phyloP scores from a whole-genome alignment of 2,113 vertebrate genomes.

The Syngnathoides biaculeatus region DNA sequence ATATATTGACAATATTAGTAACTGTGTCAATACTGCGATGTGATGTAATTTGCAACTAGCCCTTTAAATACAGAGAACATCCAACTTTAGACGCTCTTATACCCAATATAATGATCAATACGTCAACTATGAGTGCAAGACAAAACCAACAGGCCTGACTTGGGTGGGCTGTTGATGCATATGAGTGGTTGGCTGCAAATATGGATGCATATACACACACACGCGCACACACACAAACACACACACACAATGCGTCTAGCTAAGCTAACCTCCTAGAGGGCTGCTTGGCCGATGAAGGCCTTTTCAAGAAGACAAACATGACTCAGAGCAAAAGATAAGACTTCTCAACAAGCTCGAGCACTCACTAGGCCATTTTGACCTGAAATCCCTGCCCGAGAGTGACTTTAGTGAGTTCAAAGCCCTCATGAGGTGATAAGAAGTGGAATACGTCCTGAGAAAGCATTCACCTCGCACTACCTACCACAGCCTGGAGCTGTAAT shows the following conservation, averaged over 20 bases:
- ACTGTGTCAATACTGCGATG: too few species aligned
- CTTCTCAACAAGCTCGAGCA: conserved; percentile 3
- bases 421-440: conserved; percentile 10
- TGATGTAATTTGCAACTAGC: too few species aligned
- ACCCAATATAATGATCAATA: too few species aligned
- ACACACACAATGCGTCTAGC: neutral
- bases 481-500: conserved; percentile 48
- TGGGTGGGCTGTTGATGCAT: too few species aligned
- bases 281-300: neutral
- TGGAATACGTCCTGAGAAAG: conserved; percentile 26
- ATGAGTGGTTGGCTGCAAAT: too few species aligned
- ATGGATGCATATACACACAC: too few species aligned
- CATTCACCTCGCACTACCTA: conserved; percentile 40
- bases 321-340: neutral
- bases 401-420: conserved; percentile 15
- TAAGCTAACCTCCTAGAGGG: neutral
- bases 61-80: too few species aligned
- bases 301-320: conserved; percentile 9
- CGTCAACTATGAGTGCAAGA: too few species aligned
- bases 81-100: too few species aligned
- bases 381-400: conserved; percentile 3
- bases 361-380: conserved; percentile 9
- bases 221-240: too few species aligned
- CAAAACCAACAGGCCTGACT: too few species aligned
- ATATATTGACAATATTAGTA: too few species aligned